phyloP scores from a whole-genome alignment of 2,113 vertebrate species.

The Malurus melanocephalus region DNA sequence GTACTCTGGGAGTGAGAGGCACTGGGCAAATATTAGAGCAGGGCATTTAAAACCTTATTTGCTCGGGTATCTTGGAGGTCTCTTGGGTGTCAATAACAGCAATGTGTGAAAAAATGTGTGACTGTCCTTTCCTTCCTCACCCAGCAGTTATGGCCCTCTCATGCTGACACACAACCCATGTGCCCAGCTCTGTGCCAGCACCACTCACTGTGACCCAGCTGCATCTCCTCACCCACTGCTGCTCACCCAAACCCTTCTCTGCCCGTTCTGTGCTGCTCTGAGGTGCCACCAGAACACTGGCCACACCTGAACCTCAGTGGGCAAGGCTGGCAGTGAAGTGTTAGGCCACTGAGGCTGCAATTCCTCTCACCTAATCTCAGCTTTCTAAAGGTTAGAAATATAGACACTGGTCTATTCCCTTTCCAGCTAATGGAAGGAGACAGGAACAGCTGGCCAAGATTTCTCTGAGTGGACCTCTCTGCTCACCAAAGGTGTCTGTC shows the following conservation, averaged over 20 bases:
- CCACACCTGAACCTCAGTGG: rapidly evolving
- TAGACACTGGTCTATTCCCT: not conserved
- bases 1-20: not conserved
- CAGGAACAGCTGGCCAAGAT: not conserved
- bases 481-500: not conserved
- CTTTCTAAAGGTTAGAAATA: not conserved
- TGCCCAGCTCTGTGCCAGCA: not conserved
- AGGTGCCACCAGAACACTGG: rapidly evolving
- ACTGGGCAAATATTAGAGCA: not conserved
- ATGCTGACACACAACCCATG: rapidly evolving
- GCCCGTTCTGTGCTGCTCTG: not conserved
- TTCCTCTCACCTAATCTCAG: not conserved
- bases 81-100: not conserved
- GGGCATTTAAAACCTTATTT: not conserved
- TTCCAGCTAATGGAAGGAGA: conserved; percentile 28
- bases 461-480: not conserved
- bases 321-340: rapidly evolving
- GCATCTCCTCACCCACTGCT: not conserved
- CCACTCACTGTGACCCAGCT: not conserved
- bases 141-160: rapidly evolving
- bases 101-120: not conserved
- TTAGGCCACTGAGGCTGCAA: not conserved
- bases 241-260: not conserved
- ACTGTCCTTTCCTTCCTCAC: not conserved
- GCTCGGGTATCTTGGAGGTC: not conserved